Conservation (phyloP, 2,797 vertebrate genomes). For the Labroides dimidiatus region DNA sequence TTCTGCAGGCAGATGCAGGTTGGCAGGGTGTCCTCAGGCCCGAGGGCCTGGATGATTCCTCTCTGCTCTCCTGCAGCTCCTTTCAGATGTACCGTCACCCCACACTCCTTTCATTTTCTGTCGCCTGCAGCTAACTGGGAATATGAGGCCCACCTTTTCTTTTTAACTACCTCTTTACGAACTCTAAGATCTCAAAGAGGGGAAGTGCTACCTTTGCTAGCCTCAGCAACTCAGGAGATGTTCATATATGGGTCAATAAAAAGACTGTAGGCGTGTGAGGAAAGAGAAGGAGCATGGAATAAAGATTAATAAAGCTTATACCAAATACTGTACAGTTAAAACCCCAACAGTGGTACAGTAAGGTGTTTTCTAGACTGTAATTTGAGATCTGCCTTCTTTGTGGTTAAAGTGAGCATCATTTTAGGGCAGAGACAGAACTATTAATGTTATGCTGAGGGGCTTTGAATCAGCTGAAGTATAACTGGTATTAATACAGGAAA, state of each 20-base stretch:
- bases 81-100: conserved; percentile 25
- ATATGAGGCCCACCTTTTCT: conserved; percentile 47
- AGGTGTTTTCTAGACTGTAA: no score
- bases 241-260: conserved; percentile 6
- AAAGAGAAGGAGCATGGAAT: conserved; percentile 1
- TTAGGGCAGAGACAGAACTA: neutral
- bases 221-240: conserved; percentile 43
- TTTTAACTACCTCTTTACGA: conserved; percentile 27
- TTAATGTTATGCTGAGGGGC: neutral
- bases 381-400: neutral
- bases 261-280: neutral
- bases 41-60: conserved; percentile 39
- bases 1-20: conserved; percentile 53
- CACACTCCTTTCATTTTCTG: conserved; percentile 43
- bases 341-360: neutral
- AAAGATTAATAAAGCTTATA: neutral
- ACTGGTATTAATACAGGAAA: no score
- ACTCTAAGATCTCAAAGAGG: conserved; percentile 9
- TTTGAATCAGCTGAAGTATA: no score
- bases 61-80: conserved; percentile 25
- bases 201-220: conserved; percentile 20
- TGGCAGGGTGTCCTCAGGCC: conserved; percentile 50
- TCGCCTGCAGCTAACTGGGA: conserved; percentile 43
- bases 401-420: neutral
- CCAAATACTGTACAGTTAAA: neutral